Base-by-base conservation (phyloP, 2,888 invertebrate species). In the Helicoverpa assulta region DNA sequence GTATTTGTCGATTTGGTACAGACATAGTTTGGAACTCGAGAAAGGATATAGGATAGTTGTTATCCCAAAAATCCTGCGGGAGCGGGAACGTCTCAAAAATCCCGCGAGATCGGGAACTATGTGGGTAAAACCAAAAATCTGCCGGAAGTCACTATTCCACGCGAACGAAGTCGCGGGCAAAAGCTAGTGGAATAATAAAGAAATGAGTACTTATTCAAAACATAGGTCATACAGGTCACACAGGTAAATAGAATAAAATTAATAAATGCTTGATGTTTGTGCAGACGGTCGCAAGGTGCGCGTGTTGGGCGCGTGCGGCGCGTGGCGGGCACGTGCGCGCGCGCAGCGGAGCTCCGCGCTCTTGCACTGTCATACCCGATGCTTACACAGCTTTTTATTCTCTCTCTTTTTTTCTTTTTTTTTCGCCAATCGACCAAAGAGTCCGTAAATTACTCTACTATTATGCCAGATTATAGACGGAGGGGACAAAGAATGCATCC, bases 281-380 rank as follows among this genome's bases (percentile, higher is more conserved):
- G 91, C 88, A 26, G 83, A 87, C 93, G 57, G 80, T 94, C 89
- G 86, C 89, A 94, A 95, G 95, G 95, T 94, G 93, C 91, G 88
- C 84, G 82, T 60, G 74, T 64, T 73, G 63, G 75, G 80, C 81
- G 85, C 85, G 84, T 81, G 86, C 72, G 83, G 75, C 85, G 89
- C 92, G 88, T 90, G 91, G 70, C 88, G 10, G 88, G 67, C 91
- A 86, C 90, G 92, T 93, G 94, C 91, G 90, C 91, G 86, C 88
- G 84, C 87, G 87, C 88, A 77, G 84, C 84, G 79, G 78, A 68
- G 78, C 81, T 83, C 83, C 85, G 86, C 88, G 89, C 86, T 89
- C 86, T 88, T 92, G 92, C 91, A 83, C 91, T 93, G 94, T 95
- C 94, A 94, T 91, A 93, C 91, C 91, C 85, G 91, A 90, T 89